Base-by-base conservation (phyloP, 2,888 invertebrate species). In the Autographa gamma region DNA sequence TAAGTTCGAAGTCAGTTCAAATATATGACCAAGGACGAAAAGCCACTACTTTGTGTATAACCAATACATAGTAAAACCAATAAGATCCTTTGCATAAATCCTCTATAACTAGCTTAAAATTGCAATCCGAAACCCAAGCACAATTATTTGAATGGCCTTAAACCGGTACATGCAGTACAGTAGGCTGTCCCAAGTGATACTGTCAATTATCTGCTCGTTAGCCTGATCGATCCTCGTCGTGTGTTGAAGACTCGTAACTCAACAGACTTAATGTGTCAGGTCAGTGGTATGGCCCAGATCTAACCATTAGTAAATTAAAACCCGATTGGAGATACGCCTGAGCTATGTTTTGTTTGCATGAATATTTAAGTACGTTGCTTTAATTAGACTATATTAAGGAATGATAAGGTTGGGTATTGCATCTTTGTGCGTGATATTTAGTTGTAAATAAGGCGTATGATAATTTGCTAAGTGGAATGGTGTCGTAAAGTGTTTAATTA, bases 151-250 rank as follows among this genome's bases (percentile, higher is more conserved):
- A 75, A 73, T 67, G 60, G 74, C 63, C 66, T 75, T 71, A 83
- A 79, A 73, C 73, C 73, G 69, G 60, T 73, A 59, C 72, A 68
- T 74, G 76, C 64, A 78, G 56, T 48, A 77, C 74, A 66, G 77
- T 72, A 74, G 41, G 32, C 58, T 72, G 60, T 73, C 71, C 74
- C 71, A 80, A 82, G 85, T 86, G 89, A 88, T 88, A 87, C 91
- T 93, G 93, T 93, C 94, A 94, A 94, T 94, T 94, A 93, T 89
- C 89, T 86, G 87, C 91, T 93, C 89, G 93, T 93, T 93, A 92
- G 90, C 73, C 86, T 91, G 92, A 93, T 93, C 85, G 90, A 92
- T 93, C 86, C 88, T 77, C 85, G 86, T 72, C 84, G 80, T 82
- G 81, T 84, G 83, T 79, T 81, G 84, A 81, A 76, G 86, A 80